Percentiles rank a stretch among this genome's conserved stretches.
Conservation (phyloP, 1,140 invertebrate species). For the Bradysia coprophila region DNA sequence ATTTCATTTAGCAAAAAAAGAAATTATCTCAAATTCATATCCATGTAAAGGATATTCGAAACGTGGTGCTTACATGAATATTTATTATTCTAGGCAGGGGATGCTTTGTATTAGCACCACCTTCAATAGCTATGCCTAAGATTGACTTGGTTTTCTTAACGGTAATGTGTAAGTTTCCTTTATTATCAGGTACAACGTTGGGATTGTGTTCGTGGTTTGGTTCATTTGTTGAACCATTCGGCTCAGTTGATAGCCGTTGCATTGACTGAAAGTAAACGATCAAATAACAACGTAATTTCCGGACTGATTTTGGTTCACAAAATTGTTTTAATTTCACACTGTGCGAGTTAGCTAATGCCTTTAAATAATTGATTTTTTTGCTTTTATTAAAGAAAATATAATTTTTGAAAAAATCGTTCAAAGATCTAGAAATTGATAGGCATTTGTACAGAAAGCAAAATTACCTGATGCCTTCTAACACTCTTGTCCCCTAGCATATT, state of each 20-base stretch:
- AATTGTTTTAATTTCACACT: no score
- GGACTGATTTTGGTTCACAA: no score
- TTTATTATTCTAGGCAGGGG: slow-evolving; percentile 87
- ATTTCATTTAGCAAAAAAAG: slow-evolving; percentile 5
- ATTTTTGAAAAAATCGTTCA: no score
- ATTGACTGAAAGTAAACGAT: slow-evolving; percentile 38
- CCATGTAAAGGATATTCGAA: background rate
- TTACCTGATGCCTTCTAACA: slow-evolving; percentile 25
- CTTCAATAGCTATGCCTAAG: slow-evolving; percentile 91
- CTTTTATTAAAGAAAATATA: no score
- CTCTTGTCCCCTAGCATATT: slow-evolving; percentile 44
- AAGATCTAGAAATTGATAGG: no score
- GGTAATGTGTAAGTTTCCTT: slow-evolving; percentile 66
- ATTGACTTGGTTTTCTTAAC: slow-evolving; percentile 85
- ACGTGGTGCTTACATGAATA: slow-evolving; percentile 59
- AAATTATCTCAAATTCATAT: background rate
- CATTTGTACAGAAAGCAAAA: no score
- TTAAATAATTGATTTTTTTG: no score
- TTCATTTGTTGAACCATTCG: slow-evolving; percentile 36
- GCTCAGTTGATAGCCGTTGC: slow-evolving; percentile 36
- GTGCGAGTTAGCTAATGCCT: no score
- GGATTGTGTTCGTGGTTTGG: slow-evolving; percentile 37
- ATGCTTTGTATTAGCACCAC: slow-evolving; percentile 87
- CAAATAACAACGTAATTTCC: background rate
- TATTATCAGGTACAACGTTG: slow-evolving; percentile 59